Evolutionary conservation across 2,113 vertebrate genomes (phyloP), one percentile per base, ranked within the genome.

Genomic region (Apaloderma vittatum): DNA sequence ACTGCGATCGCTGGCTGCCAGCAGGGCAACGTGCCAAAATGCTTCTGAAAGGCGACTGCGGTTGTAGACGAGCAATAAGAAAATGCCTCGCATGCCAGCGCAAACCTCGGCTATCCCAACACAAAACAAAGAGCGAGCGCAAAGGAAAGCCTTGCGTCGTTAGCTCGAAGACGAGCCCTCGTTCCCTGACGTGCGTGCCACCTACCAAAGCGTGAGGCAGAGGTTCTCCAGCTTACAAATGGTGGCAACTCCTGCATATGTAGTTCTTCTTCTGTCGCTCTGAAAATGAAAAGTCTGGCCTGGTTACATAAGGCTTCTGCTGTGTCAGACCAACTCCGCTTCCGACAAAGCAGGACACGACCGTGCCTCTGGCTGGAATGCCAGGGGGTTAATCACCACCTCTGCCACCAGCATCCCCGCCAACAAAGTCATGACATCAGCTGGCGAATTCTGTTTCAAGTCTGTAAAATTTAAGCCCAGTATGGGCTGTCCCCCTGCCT

Each of bases 331-430:
- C 27, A 74, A 17, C 43, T 45, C 54, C 27, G 49, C 85, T 34
- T n/a, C 55, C 32, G 87, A 17, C 4, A 72, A 65, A 88, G 87
- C 66, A 75, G 85, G 87, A 94, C 66, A 5, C 0, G 52, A n/a
- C 58, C 4, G 8, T 51, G 78, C 78, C 87, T 90, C 54, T 0
- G 1, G 78, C 90, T 55, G 67, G 54, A 34, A 88, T 82, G 70
- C 48, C 84, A 48, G 80, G 45, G 65, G 34, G 87, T 94, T 93
- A 89, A 96, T 94, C 91, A 65, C 65, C 3, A 3, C 68, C 79
- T 93, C 59, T 48, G 46, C 51, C 0, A 0, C 72, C 0, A 0
- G 63, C 12, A 9, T 58, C 67, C 89, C 48, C 11, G 19, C 61
- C 72, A 36, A 19, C 30, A 12, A 26, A 70, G 73, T 29, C 29